Evolutionary conservation across 2,113 vertebrate genomes (phyloP).

Genomic region (Peromyscus californicus): DNA sequence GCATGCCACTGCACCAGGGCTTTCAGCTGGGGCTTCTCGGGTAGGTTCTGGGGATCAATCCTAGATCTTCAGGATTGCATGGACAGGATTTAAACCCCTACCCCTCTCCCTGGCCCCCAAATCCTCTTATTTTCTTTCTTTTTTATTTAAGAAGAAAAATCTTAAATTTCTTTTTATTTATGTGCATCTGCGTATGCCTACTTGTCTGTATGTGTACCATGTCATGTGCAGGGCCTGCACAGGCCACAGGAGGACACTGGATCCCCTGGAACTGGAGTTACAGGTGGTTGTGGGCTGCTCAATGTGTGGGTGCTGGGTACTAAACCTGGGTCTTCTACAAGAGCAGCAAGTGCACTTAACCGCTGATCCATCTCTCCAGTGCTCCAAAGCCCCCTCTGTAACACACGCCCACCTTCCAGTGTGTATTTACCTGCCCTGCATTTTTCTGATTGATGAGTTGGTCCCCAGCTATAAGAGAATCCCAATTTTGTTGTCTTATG

Average conservation of each 20-base stretch:
- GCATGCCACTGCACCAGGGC: too few relatives aligned
- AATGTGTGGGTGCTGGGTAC: not conserved
- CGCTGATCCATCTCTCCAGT: not conserved
- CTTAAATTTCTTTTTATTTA: not conserved
- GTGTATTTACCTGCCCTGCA: conserved; percentile 90
- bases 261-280: not conserved
- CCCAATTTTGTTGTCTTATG: conserved; percentile 96
- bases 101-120: not conserved
- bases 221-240: not conserved
- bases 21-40: not conserved
- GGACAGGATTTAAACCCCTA: not conserved
- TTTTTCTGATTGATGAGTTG: conserved; percentile 97
- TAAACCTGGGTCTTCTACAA: not conserved
- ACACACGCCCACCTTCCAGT: conserved; percentile 30
- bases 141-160: not conserved
- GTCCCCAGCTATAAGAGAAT: conserved; percentile 95
- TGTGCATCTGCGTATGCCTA: not conserved
- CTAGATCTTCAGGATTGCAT: not conserved
- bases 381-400: not conserved
- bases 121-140: not conserved
- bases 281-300: not conserved
- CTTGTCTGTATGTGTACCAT: not conserved
- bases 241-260: not conserved
- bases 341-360: not conserved
- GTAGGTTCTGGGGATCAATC: not conserved